These are phyloP conservation scores for Helicoverpa armigera DNA, from an alignment of 1,140 invertebrate species.

Conservation along the genomic window DNA sequence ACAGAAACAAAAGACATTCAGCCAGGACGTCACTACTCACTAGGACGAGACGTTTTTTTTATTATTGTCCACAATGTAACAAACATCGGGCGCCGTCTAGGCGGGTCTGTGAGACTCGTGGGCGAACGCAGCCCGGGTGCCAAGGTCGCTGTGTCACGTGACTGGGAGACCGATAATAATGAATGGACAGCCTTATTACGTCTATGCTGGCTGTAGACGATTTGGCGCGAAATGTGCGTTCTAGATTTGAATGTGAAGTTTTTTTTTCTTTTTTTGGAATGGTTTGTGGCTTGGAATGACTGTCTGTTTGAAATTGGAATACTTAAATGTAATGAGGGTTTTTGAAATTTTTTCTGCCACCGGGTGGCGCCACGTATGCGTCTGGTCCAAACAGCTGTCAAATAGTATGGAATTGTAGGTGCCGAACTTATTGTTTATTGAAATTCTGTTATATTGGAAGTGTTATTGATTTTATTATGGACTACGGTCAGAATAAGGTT, in stretches of 20 bases:
- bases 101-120: conserved; percentile 57
- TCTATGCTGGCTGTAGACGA: conserved; percentile 55
- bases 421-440: too few relatives aligned
- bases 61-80: conserved; percentile 38
- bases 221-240: conserved; percentile 53
- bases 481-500: too few relatives aligned
- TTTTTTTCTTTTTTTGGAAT: not conserved
- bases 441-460: too few relatives aligned
- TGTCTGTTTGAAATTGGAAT: too few relatives aligned
- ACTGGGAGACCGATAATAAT: conserved; percentile 47
- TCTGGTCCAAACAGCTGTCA: too few relatives aligned
- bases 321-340: too few relatives aligned
- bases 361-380: too few relatives aligned
- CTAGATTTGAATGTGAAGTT: conserved; percentile 21
- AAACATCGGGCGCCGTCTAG: conserved; percentile 69
- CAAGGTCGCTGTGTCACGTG: conserved; percentile 59
- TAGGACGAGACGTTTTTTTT: conserved; percentile 39
- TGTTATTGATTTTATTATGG: too few relatives aligned
- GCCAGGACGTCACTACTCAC: conserved; percentile 15
- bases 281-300: not conserved
- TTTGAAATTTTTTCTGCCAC: too few relatives aligned
- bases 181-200: conserved; percentile 56
- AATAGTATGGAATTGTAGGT: too few relatives aligned
- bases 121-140: conserved; percentile 46
- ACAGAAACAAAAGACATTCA: conserved; percentile 22